A percentile compares a stretch with the other conserved stretches of the same genome.
These are phyloP conservation scores for Coluber constrictor DNA, from an alignment of 2,797 vertebrate species.

Conservation along the genomic window DNA sequence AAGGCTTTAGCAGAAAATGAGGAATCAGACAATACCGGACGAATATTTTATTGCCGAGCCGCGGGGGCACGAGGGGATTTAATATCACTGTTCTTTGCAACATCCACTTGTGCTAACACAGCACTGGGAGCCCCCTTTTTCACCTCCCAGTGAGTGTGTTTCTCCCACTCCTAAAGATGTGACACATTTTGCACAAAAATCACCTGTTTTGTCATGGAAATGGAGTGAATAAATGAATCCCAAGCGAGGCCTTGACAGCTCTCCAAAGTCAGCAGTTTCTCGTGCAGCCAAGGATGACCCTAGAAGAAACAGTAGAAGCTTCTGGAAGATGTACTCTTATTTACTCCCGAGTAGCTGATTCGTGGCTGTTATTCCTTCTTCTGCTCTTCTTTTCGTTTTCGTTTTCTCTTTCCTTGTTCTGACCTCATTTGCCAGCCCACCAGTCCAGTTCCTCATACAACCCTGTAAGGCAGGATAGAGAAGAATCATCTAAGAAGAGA, in stretches of 20 bases:
- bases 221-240: conserved; percentile 43
- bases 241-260: conserved; percentile 37
- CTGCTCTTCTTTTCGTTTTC: not conserved
- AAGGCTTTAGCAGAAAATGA: conserved; percentile 51
- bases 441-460: not conserved
- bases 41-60: conserved; percentile 58
- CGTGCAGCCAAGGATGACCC: not conserved
- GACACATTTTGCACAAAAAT: conserved; percentile 42
- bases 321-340: not conserved
- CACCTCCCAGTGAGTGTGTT: conserved; percentile 50
- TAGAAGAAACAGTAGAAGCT: rapidly evolving
- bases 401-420: not conserved
- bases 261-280: conserved; percentile 14
- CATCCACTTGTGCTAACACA: conserved; percentile 51
- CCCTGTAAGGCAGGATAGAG: not conserved
- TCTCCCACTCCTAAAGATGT: conserved; percentile 47
- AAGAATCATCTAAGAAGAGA: not conserved
- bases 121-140: conserved; percentile 28
- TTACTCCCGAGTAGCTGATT: not conserved
- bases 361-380: not conserved
- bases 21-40: conserved; percentile 62
- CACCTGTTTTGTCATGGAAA: conserved; percentile 48
- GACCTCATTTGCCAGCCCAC: not conserved
- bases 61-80: conserved; percentile 18
- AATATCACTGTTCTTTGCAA: conserved; percentile 43